Conservation (phyloP, 2,888 invertebrate genomes). For the Chrysolina oricalcia region DNA sequence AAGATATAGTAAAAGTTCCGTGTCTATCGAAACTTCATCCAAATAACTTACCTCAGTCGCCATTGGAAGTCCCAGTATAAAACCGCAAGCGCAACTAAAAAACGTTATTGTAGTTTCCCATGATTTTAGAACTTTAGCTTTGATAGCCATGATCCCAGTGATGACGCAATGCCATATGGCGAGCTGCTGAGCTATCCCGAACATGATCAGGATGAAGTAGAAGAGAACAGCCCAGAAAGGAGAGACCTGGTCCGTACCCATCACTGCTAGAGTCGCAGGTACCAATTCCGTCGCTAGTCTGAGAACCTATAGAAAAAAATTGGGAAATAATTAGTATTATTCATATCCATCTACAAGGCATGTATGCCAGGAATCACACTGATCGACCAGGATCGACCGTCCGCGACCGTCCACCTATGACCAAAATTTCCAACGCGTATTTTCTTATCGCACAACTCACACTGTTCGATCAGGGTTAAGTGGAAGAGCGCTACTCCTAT, state of each 20-base stretch:
- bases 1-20: too few relatives aligned
- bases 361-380: too few relatives aligned
- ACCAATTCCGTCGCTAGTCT: slow-evolving; percentile 92
- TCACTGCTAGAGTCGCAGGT: slow-evolving; percentile 86
- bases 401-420: too few relatives aligned
- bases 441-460: too few relatives aligned
- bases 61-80: slow-evolving; percentile 88
- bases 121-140: slow-evolving; percentile 80
- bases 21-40: not conserved
- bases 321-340: not conserved
- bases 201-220: slow-evolving; percentile 87
- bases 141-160: slow-evolving; percentile 86
- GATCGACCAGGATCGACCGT: too few relatives aligned
- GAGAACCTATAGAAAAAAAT: slow-evolving; percentile 73
- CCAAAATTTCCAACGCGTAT: too few relatives aligned
- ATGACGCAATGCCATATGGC: slow-evolving; percentile 95
- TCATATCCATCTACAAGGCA: too few relatives aligned
- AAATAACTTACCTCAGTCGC: slow-evolving; percentile 83
- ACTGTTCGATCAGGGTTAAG: too few relatives aligned
- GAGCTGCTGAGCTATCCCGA: slow-evolving; percentile 90
- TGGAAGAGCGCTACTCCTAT: too few relatives aligned
- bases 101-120: slow-evolving; percentile 91
- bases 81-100: slow-evolving; percentile 87
- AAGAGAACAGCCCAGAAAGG: slow-evolving; percentile 93
- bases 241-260: slow-evolving; percentile 84